phyloP scores from a whole-genome alignment of 2,888 invertebrate genomes.

The Trimorus sp. region DNA sequence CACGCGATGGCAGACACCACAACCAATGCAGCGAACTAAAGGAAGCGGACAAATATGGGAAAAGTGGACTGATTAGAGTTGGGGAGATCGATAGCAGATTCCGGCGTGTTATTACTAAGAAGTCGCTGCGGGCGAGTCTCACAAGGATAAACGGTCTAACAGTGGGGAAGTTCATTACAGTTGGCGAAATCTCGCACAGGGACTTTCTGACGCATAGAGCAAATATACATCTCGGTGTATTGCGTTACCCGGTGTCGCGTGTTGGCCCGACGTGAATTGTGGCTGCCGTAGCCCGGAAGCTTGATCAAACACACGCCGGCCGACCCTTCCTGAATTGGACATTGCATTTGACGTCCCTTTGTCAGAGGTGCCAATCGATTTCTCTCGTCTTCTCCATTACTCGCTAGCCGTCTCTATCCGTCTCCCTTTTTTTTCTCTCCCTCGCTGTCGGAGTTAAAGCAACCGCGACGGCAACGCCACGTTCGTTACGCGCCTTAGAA shows the following conservation, averaged over 20 bases:
- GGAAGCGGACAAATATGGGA: slow-evolving; percentile 25
- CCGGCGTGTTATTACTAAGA: slow-evolving; percentile 40
- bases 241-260: slow-evolving; percentile 60
- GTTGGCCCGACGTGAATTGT: slow-evolving; percentile 70
- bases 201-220: slow-evolving; percentile 73
- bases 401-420: slow-evolving; percentile 38
- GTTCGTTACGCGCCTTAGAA: background rate
- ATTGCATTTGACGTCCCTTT: slow-evolving; percentile 67
- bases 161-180: slow-evolving; percentile 61
- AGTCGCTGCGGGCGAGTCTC: slow-evolving; percentile 45
- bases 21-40: slow-evolving; percentile 13
- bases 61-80: slow-evolving; percentile 29
- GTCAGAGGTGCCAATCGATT: slow-evolving; percentile 69
- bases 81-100: slow-evolving; percentile 36
- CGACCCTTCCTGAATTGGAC: slow-evolving; percentile 69
- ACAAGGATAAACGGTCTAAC: slow-evolving; percentile 56
- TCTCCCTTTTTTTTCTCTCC: slow-evolving; percentile 42
- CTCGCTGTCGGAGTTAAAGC: slow-evolving; percentile 26
- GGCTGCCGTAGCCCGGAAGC: slow-evolving; percentile 70
- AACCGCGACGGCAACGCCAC: slow-evolving; percentile 33
- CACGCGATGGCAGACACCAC: too few species aligned
- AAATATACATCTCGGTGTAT: slow-evolving; percentile 70
- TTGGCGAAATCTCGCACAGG: slow-evolving; percentile 71
- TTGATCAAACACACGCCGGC: slow-evolving; percentile 73
- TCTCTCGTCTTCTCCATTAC: slow-evolving; percentile 60